Base-by-base conservation (phyloP, 1,140 invertebrate genomes). In the Zaprionus taronus region DNA sequence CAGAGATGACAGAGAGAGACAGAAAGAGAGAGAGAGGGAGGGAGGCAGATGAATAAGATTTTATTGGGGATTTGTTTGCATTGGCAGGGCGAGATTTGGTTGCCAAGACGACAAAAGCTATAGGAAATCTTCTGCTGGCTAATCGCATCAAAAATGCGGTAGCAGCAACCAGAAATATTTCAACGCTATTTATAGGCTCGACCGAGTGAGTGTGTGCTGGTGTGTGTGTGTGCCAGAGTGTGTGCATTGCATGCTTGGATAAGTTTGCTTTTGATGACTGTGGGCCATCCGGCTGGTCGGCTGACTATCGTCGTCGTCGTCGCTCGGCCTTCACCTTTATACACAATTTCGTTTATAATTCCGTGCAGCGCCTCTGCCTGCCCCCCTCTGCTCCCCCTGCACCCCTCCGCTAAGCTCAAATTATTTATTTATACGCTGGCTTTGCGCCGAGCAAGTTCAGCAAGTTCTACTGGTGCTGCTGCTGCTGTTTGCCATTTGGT, bases 281-380 rank as follows among this genome's bases (percentile, higher is more conserved):
- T 38, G 22, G 61, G 31, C 53, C 55, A 36, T 66, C 9, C 22
- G 74, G 41, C 31, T 57, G 34, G 44, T 64, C 71, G 61, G 60
- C 60, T 22, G 60, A 62, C 51, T 76, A 44, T n/a, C 20, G 34
- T n/a, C 41, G 41, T 47, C 41, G 41, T 44, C 41, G 41, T 47
- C 7, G 41, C 22, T 49, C 70, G 83, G 83, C 84, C 84, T 87
- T 87, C 81, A 87, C 84, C 84, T 89, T 87, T 87, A 62, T 66
- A 41, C 65, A 78, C 71, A 83, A 72, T 83, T 80, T 60, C 73
- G 66, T 71, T 72, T 12, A 22, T 53, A 53, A 51, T 70, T 62
- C 56, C 15, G 11, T 24, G 47, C 47, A 51, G 14, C 24, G 20
- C 20, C 7, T n/a, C 17, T 20, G 6, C 12, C 11, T 22, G 20